These are phyloP conservation scores for Monodelphis domestica DNA, from an alignment of 2,797 vertebrate species.

Conservation along the genomic window DNA sequence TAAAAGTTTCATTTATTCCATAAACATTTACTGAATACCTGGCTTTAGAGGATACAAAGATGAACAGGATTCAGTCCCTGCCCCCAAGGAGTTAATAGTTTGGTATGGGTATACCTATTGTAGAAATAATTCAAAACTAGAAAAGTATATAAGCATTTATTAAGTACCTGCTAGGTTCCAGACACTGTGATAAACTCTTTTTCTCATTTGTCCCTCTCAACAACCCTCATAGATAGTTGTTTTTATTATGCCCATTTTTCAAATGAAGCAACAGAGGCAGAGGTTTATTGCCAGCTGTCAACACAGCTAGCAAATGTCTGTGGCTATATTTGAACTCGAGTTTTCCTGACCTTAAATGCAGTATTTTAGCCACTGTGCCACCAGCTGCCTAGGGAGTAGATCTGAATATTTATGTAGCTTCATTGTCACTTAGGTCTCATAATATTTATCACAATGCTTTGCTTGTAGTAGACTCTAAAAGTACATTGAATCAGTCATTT, in stretches of 20 bases:
- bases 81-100: neutral
- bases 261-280: neutral
- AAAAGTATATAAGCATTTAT: neutral
- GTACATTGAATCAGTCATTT: neutral
- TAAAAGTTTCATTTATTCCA: slow-evolving; percentile 39
- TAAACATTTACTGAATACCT: slow-evolving; percentile 26
- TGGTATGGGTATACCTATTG: neutral
- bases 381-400: neutral
- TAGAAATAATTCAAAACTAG: neutral
- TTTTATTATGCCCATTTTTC: neutral
- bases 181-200: neutral
- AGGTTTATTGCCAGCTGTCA: neutral
- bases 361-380: neutral
- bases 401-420: neutral
- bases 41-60: neutral
- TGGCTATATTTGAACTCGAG: neutral
- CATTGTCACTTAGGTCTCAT: neutral
- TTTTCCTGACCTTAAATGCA: neutral
- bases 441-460: neutral
- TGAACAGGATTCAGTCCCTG: neutral
- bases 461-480: neutral
- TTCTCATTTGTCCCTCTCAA: neutral
- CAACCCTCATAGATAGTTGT: neutral
- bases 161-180: neutral
- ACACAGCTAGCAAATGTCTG: neutral